Conservation (phyloP, 92 coral and sea anemone genomes). For the Palythoa caribaeorum region DNA sequence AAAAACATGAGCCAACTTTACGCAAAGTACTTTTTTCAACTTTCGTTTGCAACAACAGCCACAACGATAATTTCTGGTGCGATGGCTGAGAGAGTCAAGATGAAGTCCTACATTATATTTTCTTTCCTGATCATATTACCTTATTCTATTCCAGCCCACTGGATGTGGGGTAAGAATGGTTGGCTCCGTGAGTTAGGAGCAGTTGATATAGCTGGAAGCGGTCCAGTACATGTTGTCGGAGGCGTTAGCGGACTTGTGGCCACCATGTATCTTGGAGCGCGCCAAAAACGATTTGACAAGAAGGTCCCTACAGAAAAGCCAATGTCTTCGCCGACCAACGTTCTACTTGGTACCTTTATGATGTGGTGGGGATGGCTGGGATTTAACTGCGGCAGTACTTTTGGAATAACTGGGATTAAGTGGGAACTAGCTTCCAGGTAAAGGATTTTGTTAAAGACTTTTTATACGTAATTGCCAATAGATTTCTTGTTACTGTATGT, state of each 20-base stretch:
- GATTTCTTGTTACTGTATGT: too few species aligned
- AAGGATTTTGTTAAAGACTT: too few species aligned
- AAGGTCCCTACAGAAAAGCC: constrained; percentile 57
- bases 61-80: neutral
- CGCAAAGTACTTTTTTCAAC: neutral
- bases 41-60: constrained; percentile 44
- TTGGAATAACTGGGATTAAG: neutral
- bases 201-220: constrained; percentile 89
- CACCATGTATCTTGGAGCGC: constrained; percentile 39
- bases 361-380: constrained; percentile 65
- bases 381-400: constrained; percentile 84
- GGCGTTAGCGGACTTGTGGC: constrained; percentile 60
- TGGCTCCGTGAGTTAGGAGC: constrained; percentile 78
- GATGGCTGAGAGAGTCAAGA: constrained; percentile 35
- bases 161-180: constrained; percentile 46
- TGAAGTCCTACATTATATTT: constrained; percentile 81
- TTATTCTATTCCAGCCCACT: constrained; percentile 74
- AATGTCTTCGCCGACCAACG: constrained; percentile 68
- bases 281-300: constrained; percentile 65
- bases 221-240: constrained; percentile 89
- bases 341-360: constrained; percentile 79
- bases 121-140: constrained; percentile 78
- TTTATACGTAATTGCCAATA: too few species aligned
- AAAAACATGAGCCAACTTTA: neutral
- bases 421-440: neutral